phyloP scores from a whole-genome alignment of 2,797 vertebrate genomes.

The Jordanella pulchra region DNA sequence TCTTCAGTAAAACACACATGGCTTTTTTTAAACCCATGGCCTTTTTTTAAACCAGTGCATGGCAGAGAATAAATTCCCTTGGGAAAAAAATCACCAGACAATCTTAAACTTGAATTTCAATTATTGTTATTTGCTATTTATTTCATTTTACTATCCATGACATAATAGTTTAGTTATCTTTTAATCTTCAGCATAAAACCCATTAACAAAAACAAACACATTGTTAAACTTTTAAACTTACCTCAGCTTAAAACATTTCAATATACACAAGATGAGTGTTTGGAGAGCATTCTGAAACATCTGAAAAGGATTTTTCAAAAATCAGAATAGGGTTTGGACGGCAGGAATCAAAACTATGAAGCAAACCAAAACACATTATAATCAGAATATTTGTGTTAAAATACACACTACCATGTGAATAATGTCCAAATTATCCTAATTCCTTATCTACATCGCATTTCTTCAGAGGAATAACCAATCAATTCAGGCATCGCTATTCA shows the following conservation, averaged over 20 bases:
- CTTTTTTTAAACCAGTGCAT: conserved; percentile 16
- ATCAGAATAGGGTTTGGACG: background rate
- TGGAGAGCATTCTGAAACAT: no score
- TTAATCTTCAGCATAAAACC: background rate
- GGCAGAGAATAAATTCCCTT: conserved; percentile 14
- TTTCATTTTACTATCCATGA: background rate
- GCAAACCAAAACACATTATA: background rate
- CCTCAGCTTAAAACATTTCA: background rate
- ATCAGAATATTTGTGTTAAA: background rate
- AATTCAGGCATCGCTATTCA: conserved; percentile 64
- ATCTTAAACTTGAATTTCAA: background rate
- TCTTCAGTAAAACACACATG: conserved; percentile 62
- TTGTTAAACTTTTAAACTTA: background rate
- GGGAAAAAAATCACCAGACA: background rate
- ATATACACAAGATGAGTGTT: background rate
- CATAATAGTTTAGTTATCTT: background rate
- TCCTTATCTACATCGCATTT: conserved; percentile 27
- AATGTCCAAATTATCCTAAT: conserved; percentile 28
- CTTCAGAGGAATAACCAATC: conserved; percentile 55
- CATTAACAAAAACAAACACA: background rate
- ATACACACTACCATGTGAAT: background rate
- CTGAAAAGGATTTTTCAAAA: background rate
- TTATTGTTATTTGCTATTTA: background rate
- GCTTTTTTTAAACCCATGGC: conserved; percentile 1
- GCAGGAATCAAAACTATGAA: background rate